A percentile compares a stretch with the other conserved stretches of the same genome.
phyloP scores from a whole-genome alignment of 2,113 vertebrate species.

The Callionymus lyra region DNA sequence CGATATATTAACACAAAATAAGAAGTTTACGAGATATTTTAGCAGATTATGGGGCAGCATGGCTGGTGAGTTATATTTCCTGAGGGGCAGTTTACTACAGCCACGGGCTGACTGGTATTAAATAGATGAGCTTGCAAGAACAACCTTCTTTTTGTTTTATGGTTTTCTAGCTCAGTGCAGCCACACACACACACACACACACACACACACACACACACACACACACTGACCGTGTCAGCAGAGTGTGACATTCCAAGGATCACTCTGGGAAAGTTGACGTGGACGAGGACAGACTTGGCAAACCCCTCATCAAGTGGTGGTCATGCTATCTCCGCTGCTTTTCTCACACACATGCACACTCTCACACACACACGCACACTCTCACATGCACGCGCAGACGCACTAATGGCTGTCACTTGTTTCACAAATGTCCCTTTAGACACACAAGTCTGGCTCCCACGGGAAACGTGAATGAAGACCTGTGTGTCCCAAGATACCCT shows the following conservation, averaged over 20 bases:
- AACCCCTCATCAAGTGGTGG: slow-evolving; percentile 30
- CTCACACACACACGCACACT: neutral
- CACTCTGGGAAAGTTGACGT: slow-evolving; percentile 24
- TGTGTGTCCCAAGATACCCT: too few relatives aligned
- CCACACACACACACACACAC: too few relatives aligned
- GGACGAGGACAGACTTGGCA: slow-evolving; percentile 31
- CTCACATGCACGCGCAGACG: neutral
- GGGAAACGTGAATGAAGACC: neutral
- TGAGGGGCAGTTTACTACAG: too few relatives aligned
- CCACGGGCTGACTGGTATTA: too few relatives aligned
- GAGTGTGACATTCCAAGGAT: slow-evolving; percentile 46
- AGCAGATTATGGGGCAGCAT: too few relatives aligned
- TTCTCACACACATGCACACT: neutral
- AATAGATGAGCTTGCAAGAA: too few relatives aligned
- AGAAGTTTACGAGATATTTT: too few relatives aligned
- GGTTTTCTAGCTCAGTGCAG: slow-evolving; percentile 4
- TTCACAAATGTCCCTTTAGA: slow-evolving; percentile 23
- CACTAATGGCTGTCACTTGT: slow-evolving; percentile 16
- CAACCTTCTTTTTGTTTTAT: slow-evolving; percentile 1
- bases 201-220: slow-evolving; percentile 7
- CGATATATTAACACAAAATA: too few relatives aligned
- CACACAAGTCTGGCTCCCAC: slow-evolving; percentile 3
- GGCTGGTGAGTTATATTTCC: too few relatives aligned
- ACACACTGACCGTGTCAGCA: slow-evolving; percentile 20
- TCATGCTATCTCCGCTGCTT: slow-evolving; percentile 4